phyloP scores from a whole-genome alignment of 2,888 invertebrate species.

The Drosophila differens region DNA sequence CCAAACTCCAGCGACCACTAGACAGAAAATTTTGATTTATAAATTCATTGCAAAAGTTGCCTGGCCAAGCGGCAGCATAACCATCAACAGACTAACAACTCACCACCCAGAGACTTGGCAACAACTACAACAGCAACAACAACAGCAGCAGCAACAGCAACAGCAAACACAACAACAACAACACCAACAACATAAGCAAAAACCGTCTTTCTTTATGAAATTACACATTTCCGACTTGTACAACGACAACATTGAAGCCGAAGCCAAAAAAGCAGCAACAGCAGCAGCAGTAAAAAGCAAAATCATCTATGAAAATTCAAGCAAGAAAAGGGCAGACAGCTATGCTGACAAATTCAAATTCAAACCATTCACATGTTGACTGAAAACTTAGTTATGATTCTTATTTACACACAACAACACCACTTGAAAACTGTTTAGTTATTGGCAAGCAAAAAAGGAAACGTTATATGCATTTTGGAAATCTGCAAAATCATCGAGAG shows the following conservation, averaged over 20 bases:
- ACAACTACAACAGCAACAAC: slow-evolving; percentile 36
- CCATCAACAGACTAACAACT: slow-evolving; percentile 54
- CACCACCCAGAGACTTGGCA: slow-evolving; percentile 73
- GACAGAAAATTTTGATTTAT: slow-evolving; percentile 80
- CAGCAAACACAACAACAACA: slow-evolving; percentile 30
- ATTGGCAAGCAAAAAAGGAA: slow-evolving; percentile 46
- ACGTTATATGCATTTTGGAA: slow-evolving; percentile 73
- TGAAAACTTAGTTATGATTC: slow-evolving; percentile 62
- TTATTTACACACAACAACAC: slow-evolving; percentile 49
- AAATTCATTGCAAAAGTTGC: slow-evolving; percentile 80
- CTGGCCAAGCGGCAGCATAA: slow-evolving; percentile 72
- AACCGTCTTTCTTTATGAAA: slow-evolving; percentile 78
- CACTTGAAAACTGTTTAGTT: slow-evolving; percentile 41
- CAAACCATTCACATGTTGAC: slow-evolving; percentile 33
- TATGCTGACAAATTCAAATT: slow-evolving; percentile 20
- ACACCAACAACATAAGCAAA: slow-evolving; percentile 57
- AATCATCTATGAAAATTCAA: slow-evolving; percentile 44
- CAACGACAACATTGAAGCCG: slow-evolving; percentile 70
- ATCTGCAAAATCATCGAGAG: slow-evolving; percentile 77
- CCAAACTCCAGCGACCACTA: slow-evolving; percentile 56
- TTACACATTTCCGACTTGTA: slow-evolving; percentile 81
- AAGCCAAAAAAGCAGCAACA: slow-evolving; percentile 54
- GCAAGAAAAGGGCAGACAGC: slow-evolving; percentile 28
- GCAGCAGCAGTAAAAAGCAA: slow-evolving; percentile 40
- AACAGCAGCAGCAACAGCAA: slow-evolving; percentile 4